Evolutionary conservation across 2,888 invertebrate species (phyloP).

Genomic region (Tholera decimalis): DNA sequence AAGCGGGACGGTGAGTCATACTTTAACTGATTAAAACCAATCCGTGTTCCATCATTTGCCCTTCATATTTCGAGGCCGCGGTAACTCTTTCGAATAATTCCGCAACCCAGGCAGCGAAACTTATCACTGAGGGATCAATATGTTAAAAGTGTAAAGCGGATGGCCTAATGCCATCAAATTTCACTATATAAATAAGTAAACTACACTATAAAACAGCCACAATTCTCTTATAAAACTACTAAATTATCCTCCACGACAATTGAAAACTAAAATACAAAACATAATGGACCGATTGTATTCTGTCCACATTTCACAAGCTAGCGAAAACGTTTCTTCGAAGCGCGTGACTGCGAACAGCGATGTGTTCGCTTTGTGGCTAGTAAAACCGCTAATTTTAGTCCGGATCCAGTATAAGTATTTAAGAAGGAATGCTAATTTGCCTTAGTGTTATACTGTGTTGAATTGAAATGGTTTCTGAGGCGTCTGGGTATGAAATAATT

Average conservation of each 20-base stretch:
- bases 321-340: conserved; percentile 67
- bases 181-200: not conserved
- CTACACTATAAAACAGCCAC: conserved; percentile 18
- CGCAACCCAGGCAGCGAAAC: no score
- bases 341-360: conserved; percentile 69
- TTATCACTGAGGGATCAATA: no score
- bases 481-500: not conserved
- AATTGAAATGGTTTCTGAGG: conserved; percentile 21
- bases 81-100: no score
- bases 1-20: no score
- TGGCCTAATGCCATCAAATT: no score
- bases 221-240: conserved; percentile 43
- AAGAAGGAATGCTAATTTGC: conserved; percentile 34
- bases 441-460: conserved; percentile 12
- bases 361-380: conserved; percentile 54
- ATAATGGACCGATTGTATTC: conserved; percentile 66
- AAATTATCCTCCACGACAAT: conserved; percentile 48
- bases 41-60: no score
- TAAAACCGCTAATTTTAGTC: conserved; percentile 55
- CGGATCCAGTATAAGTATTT: conserved; percentile 36
- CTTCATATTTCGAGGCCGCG: no score
- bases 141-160: no score
- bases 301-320: conserved; percentile 57
- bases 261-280: conserved; percentile 58
- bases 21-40: no score